phyloP scores from a whole-genome alignment of 2,888 invertebrate species.

The Nemotelus nigrinus region DNA sequence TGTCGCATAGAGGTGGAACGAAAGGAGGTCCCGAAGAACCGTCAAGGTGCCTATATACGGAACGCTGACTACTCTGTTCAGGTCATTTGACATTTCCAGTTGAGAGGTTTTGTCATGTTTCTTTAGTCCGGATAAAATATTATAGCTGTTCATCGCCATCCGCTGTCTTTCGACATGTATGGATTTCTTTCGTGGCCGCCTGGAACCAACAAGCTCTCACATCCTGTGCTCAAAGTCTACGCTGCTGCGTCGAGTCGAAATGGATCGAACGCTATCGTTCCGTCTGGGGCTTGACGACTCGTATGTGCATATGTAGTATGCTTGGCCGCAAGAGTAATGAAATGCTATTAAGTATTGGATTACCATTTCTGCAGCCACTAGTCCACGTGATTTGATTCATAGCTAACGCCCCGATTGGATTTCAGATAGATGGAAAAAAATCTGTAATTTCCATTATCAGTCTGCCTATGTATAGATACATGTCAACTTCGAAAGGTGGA shows the following conservation, averaged over 20 bases:
- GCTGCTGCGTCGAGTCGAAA: background rate
- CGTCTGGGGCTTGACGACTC: background rate
- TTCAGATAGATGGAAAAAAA: conserved; percentile 26
- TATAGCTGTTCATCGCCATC: conserved; percentile 19
- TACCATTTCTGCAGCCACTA: conserved; percentile 43
- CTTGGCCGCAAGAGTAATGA: conserved; percentile 36
- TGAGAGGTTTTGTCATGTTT: conserved; percentile 44
- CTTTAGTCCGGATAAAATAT: conserved; percentile 44
- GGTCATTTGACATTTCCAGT: conserved; percentile 46
- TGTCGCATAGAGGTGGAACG: conserved; percentile 15
- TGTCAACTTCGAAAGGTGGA: no score
- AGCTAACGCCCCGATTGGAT: conserved; percentile 38
- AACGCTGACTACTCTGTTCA: conserved; percentile 31
- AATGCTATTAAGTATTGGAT: conserved; percentile 43
- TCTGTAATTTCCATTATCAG: conserved; percentile 2
- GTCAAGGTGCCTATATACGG: conserved; percentile 29
- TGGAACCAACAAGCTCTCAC: conserved; percentile 41
- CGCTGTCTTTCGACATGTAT: conserved; percentile 38
- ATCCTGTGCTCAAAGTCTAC: conserved; percentile 39
- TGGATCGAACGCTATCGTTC: background rate
- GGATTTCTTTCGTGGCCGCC: conserved; percentile 39
- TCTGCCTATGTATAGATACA: no score
- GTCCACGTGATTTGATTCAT: conserved; percentile 45
- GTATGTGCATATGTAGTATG: background rate
- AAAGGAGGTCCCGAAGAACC: conserved; percentile 24